phyloP scores from a whole-genome alignment of 1,140 invertebrate genomes.

The Drosophila tropicalis region DNA sequence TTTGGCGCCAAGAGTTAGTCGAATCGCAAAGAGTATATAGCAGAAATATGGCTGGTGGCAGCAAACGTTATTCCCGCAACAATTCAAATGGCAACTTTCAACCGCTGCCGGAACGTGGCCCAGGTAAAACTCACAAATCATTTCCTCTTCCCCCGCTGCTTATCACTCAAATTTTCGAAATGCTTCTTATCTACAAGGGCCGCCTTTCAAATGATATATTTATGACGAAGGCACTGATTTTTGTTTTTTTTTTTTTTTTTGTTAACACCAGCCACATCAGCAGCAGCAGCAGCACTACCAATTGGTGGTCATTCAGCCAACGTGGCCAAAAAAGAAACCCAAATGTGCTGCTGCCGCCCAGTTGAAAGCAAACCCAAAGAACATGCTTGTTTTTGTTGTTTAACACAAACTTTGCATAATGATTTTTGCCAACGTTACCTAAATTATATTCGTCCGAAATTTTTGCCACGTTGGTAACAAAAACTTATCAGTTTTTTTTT shows the following conservation, averaged over 20 bases:
- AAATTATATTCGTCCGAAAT: constrained; percentile 28
- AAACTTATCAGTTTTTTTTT: constrained; percentile 11
- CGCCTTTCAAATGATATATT: constrained; percentile 36
- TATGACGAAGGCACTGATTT: constrained; percentile 33
- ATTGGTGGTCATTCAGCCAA: constrained; percentile 32
- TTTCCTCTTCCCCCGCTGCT: constrained; percentile 30
- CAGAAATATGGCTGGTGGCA: constrained; percentile 75
- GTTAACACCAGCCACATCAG: constrained; percentile 59
- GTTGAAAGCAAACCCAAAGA: constrained; percentile 23
- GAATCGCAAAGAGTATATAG: constrained; percentile 11
- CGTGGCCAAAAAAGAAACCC: constrained; percentile 60
- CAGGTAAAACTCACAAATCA: constrained; percentile 71
- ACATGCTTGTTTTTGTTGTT: neutral
- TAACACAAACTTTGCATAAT: constrained; percentile 23
- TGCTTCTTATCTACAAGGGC: constrained; percentile 39
- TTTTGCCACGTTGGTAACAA: constrained; percentile 66
- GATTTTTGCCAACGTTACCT: constrained; percentile 11
- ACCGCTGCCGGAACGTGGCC: constrained; percentile 80
- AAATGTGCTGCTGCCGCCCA: constrained; percentile 14
- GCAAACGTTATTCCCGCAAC: constrained; percentile 77
- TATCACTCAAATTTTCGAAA: constrained; percentile 33
- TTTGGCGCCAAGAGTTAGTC: constrained; percentile 65
- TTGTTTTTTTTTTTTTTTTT: neutral
- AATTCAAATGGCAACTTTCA: constrained; percentile 78
- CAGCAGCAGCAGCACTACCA: constrained; percentile 23